Base-by-base conservation (phyloP, 2,113 vertebrate species). In the Cygnus atratus region DNA sequence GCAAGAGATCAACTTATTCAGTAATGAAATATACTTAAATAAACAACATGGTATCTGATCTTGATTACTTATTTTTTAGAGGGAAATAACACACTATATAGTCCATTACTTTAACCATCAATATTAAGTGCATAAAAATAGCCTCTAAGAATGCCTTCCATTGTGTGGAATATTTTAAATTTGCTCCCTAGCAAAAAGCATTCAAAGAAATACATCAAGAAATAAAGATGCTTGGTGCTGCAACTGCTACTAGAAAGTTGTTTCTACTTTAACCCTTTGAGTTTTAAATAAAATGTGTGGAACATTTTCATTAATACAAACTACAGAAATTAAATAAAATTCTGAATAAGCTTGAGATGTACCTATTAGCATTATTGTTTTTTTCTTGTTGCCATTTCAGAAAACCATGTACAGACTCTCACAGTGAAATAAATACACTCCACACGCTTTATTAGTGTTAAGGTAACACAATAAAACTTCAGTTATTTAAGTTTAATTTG, bases 401-500 rank as follows among this genome's bases (percentile, higher is more conserved):
- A 95, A 37, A 83, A 37, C 17, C 28, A 57, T 2, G 0, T 13
- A 71, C 21, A 86, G 48, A 84, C 17, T 54, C 43, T 48, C 50
- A 11, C 44, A 70, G 31, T 31, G 44, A 87, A 87, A 88, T 44
- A 88, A 87, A 82, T 55, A n/a, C 25, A 63, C 66, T 76, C 54
- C 55, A 82, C 24, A 37, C 52, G 35, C 37, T 93, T 95, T 89
- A 95, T 92, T 96, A 66, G 89, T 12, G 62, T 31, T 44, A 83
- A 78, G 9, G 25, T 44, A 78, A 84, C 62, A 87, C 80, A 88
- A 11, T 13, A 41, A 66, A 93, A 65, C 20, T 84, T 92, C 3
- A 84, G 43, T 7, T 50, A 89, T 76, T 66, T 29, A 54, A 88
- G 29, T 96, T 97, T 96, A 97, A 95, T 92, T 75, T 44, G 77